Evolutionary conservation across 2,888 invertebrate species (phyloP).

Genomic region (Drosophila recens): DNA sequence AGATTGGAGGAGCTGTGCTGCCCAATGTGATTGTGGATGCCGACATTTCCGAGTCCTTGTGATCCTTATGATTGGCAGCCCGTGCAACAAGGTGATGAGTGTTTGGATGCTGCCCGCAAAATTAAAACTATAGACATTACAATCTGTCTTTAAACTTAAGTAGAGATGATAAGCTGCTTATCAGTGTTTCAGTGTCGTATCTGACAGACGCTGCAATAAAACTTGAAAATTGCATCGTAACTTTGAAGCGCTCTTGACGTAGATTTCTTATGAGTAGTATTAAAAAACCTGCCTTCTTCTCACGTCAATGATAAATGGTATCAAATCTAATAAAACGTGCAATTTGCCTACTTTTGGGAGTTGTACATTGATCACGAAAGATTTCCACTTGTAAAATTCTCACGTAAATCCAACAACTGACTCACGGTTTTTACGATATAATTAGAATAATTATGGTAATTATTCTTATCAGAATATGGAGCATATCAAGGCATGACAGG

Average conservation of each 20-base stretch:
- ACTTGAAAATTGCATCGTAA: slow-evolving; percentile 37
- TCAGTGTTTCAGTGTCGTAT: slow-evolving; percentile 47
- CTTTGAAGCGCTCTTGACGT: slow-evolving; percentile 24
- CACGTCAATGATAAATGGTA: slow-evolving; percentile 8
- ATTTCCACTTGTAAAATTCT: not conserved
- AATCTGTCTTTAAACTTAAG: slow-evolving; percentile 44
- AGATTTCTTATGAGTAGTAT: not conserved
- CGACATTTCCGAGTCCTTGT: slow-evolving; percentile 31
- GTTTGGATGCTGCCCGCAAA: slow-evolving; percentile 47
- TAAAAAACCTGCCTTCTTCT: slow-evolving; percentile 4
- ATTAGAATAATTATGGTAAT: not conserved
- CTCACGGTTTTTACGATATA: not conserved
- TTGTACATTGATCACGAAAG: not conserved
- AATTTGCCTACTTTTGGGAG: slow-evolving; percentile 22
- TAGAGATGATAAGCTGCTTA: slow-evolving; percentile 44
- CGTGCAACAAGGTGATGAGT: slow-evolving; percentile 1
- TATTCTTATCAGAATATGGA: slow-evolving; percentile 4
- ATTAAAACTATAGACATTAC: slow-evolving; percentile 33
- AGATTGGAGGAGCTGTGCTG: slow-evolving; percentile 29
- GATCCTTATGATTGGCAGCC: slow-evolving; percentile 6
- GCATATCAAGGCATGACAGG: slow-evolving; percentile 4
- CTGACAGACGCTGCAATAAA: slow-evolving; percentile 47
- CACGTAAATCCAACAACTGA: not conserved
- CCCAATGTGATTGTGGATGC: slow-evolving; percentile 18
- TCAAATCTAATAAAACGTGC: too few relatives aligned